Evolutionary conservation across 2,113 vertebrate genomes (phyloP).

Genomic region (Laticauda laticaudata): DNA sequence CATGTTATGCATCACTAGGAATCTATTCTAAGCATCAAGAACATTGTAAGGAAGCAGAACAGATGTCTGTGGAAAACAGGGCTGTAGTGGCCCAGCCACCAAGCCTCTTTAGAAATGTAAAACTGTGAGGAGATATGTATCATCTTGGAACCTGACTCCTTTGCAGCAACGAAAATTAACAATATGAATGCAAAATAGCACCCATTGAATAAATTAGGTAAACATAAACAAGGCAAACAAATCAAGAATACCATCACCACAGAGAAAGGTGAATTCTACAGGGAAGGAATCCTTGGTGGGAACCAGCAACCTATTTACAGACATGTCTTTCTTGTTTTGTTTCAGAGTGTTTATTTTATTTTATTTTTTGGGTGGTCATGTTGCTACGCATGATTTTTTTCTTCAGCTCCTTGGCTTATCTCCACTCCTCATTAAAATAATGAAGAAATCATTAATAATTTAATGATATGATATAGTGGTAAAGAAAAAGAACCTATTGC

Average conservation of each 20-base stretch:
- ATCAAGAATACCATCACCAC: not conserved
- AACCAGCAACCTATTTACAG: constrained; percentile 69
- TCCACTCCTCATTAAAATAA: constrained; percentile 2
- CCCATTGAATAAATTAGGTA: constrained; percentile 76
- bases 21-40: constrained; percentile 70
- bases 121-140: constrained; percentile 64
- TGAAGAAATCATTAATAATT: not conserved
- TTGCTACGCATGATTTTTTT: constrained; percentile 2
- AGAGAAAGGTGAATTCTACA: constrained; percentile 39
- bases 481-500: constrained; percentile 2
- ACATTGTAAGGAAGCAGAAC: constrained; percentile 61
- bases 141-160: constrained; percentile 71
- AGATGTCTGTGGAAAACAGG: not conserved
- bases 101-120: constrained; percentile 60
- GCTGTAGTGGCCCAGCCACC: constrained; percentile 68
- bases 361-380: constrained; percentile 20
- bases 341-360: not conserved
- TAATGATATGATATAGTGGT: constrained; percentile 27
- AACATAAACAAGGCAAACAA: constrained; percentile 50
- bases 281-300: constrained; percentile 49
- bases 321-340: constrained; percentile 12
- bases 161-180: constrained; percentile 59
- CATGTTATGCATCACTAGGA: constrained; percentile 70
- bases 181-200: constrained; percentile 66
- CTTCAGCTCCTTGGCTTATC: not conserved